Evolutionary conservation across 1,140 invertebrate species (phyloP), one percentile per base, ranked within the genome.

Genomic region (Drosophila murphyi): DNA sequence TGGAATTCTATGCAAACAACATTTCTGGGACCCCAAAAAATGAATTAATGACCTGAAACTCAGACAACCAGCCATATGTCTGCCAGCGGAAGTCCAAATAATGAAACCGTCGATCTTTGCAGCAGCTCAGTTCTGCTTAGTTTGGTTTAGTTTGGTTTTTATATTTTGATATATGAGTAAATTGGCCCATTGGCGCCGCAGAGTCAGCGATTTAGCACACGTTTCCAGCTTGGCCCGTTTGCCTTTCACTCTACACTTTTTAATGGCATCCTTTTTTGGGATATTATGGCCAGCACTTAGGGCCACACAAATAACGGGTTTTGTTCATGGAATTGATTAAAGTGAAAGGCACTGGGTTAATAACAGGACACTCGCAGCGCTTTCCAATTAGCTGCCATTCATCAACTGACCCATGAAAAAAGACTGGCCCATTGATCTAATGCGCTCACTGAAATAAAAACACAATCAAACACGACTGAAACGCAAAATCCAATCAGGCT

Each of bases 361-460:
- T 76, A 75, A 82, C 82, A 87, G 82, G 78, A 82, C 82, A 61
- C 76, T 83, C 28, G 39, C 29, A 70, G 70, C 80, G 71, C 61
- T 83, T 64, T 64, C 67, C 82, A 86, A 86, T 86, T 86, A 87
- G 71, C 71, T 78, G 82, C 67, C 75, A 86, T 87, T 78, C 82
- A 87, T 86, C 82, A 86, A 87, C 69, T 56, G 57, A 50, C 67
- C 67, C 61, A 73, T 8, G 4, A 10, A 8, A 8, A 12, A 39
- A 56, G 32, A 56, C 68, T 62, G 63, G 51, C 8, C 39, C 50
- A 43, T 50, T 48, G 29, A 37, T 34, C 54, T 59, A 45, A 61
- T 3, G 43, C 47, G 34, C 10, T n/a, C 12, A 62, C 47, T 41
- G 12, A 10, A 48, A 20, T 20, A 20, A 51, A 2, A 43, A n/a